Conservation (phyloP, 2,113 vertebrate genomes). For the Egretta garzetta region DNA sequence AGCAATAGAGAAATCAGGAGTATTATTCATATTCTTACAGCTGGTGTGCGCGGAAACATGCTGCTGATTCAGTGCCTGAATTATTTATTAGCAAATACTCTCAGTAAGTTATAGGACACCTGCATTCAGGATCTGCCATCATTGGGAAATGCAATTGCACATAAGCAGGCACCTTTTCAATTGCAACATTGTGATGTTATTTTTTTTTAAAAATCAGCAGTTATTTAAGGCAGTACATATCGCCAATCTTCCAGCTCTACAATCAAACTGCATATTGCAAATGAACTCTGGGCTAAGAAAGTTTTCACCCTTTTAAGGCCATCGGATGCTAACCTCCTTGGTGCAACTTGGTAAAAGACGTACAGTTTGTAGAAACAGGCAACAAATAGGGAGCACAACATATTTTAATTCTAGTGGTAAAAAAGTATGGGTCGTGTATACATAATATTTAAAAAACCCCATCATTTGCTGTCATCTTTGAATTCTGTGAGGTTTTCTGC, state of each 20-base stretch:
- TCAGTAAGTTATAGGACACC: not conserved
- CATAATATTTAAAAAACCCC: not conserved
- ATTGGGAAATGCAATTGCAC: not conserved
- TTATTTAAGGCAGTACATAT: not conserved
- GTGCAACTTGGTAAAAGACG: not conserved
- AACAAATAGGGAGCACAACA: not conserved
- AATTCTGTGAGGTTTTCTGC: not conserved
- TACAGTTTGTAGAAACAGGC: not conserved
- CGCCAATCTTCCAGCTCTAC: not conserved
- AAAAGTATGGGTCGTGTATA: not conserved
- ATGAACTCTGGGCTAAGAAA: not conserved
- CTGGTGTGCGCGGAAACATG: not conserved
- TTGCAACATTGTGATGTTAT: not conserved
- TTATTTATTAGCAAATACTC: conserved; percentile 17
- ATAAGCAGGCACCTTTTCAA: not conserved
- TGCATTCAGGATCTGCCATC: not conserved
- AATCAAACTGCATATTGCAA: not conserved
- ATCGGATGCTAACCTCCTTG: not conserved
- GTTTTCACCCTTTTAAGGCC: not conserved
- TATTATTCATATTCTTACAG: not conserved
- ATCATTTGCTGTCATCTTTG: not conserved
- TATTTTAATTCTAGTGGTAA: not conserved
- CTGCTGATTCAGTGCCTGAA: conserved; percentile 18
- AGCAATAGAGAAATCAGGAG: not conserved
- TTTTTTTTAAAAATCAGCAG: not conserved